Percentiles rank a stretch among this genome's conserved stretches.
Conservation (phyloP, 2,888 invertebrate genomes). For the Dynastes hyllus region DNA sequence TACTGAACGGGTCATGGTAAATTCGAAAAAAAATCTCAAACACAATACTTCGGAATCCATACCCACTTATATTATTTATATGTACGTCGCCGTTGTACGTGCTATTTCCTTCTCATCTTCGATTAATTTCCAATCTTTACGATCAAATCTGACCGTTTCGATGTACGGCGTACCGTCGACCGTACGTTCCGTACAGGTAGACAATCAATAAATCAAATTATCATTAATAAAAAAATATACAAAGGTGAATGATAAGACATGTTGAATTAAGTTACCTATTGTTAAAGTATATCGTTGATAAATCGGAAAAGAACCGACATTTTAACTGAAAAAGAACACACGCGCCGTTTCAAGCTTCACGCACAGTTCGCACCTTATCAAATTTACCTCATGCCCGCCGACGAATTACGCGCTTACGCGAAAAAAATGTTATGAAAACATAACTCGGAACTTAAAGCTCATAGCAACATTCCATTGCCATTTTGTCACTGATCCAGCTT, state of each 20-base stretch:
- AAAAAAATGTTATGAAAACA: conserved; percentile 66
- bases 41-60: conserved; percentile 54
- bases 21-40: conserved; percentile 50
- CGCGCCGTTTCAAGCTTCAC: conserved; percentile 52
- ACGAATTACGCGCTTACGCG: conserved; percentile 59
- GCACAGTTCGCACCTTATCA: conserved; percentile 60
- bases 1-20: conserved; percentile 52
- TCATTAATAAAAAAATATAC: conserved; percentile 66
- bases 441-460: conserved; percentile 67
- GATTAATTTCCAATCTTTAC: conserved; percentile 10
- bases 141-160: conserved; percentile 23
- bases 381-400: conserved; percentile 63
- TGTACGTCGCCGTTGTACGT: conserved; percentile 3
- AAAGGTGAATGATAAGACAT: conserved; percentile 71
- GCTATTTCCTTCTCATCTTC: conserved; percentile 13
- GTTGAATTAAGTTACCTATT: conserved; percentile 71
- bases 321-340: conserved; percentile 58
- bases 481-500: conserved; percentile 69
- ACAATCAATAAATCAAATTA: conserved; percentile 65
- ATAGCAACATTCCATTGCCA: conserved; percentile 71
- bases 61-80: conserved; percentile 51
- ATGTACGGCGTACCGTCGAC: not conserved
- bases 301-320: conserved; percentile 66
- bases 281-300: conserved; percentile 70
- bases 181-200: conserved; percentile 25